Conservation (phyloP, 1,140 invertebrate species). For the Penaeus japonicus region DNA sequence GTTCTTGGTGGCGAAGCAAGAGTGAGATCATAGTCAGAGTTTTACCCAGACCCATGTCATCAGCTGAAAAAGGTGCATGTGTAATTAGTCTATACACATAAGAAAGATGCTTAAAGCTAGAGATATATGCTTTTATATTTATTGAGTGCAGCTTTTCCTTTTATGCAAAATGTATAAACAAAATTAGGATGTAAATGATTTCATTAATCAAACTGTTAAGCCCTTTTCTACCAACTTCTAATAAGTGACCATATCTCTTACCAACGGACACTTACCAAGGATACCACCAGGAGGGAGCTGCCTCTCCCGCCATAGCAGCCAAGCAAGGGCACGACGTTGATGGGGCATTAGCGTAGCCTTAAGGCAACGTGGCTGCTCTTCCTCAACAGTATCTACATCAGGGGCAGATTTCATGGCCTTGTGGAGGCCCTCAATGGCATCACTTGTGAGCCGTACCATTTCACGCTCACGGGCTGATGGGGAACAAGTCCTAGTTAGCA, state of each 20-base stretch:
- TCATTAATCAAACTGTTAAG: neutral
- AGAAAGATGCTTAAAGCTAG: neutral
- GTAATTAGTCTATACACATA: neutral
- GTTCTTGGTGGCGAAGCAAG: constrained; percentile 68
- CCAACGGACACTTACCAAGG: constrained; percentile 64
- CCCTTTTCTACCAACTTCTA: neutral
- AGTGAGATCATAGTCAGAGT: constrained; percentile 92
- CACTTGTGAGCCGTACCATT: constrained; percentile 71
- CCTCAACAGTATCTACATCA: constrained; percentile 52
- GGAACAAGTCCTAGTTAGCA: neutral
- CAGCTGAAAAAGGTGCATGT: constrained; percentile 70
- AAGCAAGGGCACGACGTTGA: constrained; percentile 85
- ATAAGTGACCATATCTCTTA: neutral
- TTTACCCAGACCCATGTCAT: constrained; percentile 88
- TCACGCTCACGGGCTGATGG: constrained; percentile 62
- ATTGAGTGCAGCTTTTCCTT: neutral
- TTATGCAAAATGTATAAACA: neutral
- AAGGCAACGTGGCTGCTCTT: constrained; percentile 70
- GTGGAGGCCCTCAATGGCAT: constrained; percentile 78
- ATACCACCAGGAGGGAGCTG: constrained; percentile 84
- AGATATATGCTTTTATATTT: neutral
- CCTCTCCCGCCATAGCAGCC: constrained; percentile 88
- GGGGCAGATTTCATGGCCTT: constrained; percentile 73
- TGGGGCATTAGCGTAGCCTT: constrained; percentile 80
- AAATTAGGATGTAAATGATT: neutral